These are phyloP conservation scores for Daboia siamensis DNA, from an alignment of 2,113 vertebrate genomes.

Conservation along the genomic window DNA sequence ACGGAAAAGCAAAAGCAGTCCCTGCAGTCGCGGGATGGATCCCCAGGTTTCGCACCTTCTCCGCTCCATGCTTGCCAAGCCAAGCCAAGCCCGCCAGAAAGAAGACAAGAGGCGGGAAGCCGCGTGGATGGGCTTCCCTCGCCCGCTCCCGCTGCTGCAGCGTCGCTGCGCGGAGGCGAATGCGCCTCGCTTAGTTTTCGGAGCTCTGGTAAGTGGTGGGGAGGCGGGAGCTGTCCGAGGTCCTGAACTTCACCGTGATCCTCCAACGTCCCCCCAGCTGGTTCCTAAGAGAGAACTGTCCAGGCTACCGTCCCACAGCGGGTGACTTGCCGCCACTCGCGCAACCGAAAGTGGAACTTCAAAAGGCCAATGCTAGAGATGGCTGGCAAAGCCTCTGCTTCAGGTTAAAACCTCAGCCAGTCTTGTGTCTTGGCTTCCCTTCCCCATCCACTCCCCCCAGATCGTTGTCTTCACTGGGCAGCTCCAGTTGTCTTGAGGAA, in stretches of 20 bases:
- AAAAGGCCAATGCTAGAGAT: neutral
- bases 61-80: neutral
- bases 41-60: neutral
- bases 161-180: neutral
- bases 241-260: neutral
- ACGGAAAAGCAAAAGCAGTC: neutral
- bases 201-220: neutral
- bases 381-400: neutral
- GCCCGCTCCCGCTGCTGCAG: neutral
- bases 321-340: no score
- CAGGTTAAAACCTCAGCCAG: neutral
- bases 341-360: neutral
- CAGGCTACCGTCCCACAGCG: neutral
- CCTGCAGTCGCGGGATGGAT: neutral
- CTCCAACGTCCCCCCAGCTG: no score
- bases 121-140: neutral
- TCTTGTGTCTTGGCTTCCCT: neutral
- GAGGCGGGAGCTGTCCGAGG: conserved; percentile 44
- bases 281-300: neutral
- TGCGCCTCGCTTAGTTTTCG: neutral
- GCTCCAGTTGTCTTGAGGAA: neutral
- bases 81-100: neutral
- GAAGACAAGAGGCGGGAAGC: neutral
- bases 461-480: neutral
- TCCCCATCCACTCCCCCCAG: neutral